Conservation (phyloP, 2,113 vertebrate genomes). For the Epinephelus cyanopodus region DNA sequence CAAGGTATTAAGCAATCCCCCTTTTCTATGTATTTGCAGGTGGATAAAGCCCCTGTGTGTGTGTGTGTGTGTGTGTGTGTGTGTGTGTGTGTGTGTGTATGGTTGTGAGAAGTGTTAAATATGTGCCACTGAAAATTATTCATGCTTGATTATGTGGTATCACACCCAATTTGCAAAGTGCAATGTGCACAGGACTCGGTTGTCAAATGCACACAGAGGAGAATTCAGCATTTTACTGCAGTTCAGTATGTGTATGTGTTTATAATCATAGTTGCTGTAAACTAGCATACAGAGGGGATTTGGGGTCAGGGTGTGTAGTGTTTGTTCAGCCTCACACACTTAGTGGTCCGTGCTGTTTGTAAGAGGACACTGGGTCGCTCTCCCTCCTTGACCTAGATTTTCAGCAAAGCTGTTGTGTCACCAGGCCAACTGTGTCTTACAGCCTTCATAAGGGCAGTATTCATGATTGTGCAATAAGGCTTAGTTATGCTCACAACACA, state of each 20-base stretch:
- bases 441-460: constrained; percentile 59
- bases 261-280: neutral
- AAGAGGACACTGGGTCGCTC: constrained; percentile 70
- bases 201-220: neutral
- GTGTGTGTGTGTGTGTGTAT: neutral
- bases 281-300: neutral
- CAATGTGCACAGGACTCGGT: neutral
- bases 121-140: neutral
- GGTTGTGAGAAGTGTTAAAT: neutral
- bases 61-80: neutral
- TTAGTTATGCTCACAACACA: constrained; percentile 43
- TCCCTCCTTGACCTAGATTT: constrained; percentile 80
- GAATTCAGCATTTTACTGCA: neutral
- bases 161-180: neutral
- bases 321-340: constrained; percentile 47
- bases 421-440: constrained; percentile 57
- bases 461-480: constrained; percentile 69
- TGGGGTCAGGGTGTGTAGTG: constrained; percentile 48
- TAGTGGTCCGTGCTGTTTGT: constrained; percentile 58
- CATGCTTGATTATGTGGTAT: neutral
- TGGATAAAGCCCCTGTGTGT: neutral
- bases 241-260: neutral
- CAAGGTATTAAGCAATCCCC: neutral
- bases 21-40: neutral
- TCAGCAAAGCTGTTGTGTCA: constrained; percentile 67